Conservation (phyloP, 2,888 invertebrate genomes). For the Diadegma fenestrale region DNA sequence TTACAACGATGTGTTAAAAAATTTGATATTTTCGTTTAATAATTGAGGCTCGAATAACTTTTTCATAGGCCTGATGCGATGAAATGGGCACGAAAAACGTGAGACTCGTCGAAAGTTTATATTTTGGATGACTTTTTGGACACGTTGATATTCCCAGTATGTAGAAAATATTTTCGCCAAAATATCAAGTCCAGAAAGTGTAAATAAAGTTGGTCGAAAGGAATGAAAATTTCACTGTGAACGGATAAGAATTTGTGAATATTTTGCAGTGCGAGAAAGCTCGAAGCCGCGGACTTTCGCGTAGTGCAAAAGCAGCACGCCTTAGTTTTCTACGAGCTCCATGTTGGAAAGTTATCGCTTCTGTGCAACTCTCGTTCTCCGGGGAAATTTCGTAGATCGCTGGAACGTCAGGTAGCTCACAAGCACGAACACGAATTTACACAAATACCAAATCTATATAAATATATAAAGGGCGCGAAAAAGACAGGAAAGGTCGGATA, state of each 20-base stretch:
- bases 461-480: slow-evolving; percentile 3
- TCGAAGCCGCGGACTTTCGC: slow-evolving; percentile 16
- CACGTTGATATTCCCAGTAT: not conserved
- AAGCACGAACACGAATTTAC: not conserved
- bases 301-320: slow-evolving; percentile 30
- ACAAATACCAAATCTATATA: slow-evolving; percentile 13
- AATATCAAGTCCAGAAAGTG: not conserved
- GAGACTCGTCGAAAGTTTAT: not conserved
- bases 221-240: not conserved
- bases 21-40: not conserved
- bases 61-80: not conserved
- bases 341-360: slow-evolving; percentile 61
- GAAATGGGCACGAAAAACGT: not conserved
- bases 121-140: not conserved
- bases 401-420: slow-evolving; percentile 31
- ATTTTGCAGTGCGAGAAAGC: slow-evolving; percentile 60
- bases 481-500: slow-evolving; percentile 1
- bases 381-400: slow-evolving; percentile 66
- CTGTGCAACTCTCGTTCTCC: slow-evolving; percentile 58
- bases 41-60: not conserved
- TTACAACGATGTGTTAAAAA: too few species aligned
- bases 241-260: slow-evolving; percentile 31
- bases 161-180: not conserved
- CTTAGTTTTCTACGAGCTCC: slow-evolving; percentile 35
- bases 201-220: not conserved